Evolutionary conservation across 2,113 vertebrate genomes (phyloP).

Genomic region (Natator depressus): DNA sequence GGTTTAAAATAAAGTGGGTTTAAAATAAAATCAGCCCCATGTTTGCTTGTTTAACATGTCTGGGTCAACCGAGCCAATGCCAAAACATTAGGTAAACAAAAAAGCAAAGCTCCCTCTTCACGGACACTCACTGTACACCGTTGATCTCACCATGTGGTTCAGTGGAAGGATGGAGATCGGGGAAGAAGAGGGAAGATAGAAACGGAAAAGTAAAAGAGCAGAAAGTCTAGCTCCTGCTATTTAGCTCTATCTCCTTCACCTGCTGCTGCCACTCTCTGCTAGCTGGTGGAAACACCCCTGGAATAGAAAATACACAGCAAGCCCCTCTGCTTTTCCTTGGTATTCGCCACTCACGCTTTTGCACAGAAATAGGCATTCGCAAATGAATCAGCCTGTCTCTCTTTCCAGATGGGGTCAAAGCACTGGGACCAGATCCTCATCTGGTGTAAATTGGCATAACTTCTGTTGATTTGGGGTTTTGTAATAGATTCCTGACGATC

Average conservation of each 20-base stretch:
- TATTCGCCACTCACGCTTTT: not conserved
- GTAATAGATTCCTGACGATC: not conserved
- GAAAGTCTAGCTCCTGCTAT: not conserved
- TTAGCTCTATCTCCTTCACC: not conserved
- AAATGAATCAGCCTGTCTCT: not conserved
- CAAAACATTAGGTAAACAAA: not conserved
- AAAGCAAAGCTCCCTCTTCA: not conserved
- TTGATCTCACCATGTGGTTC: not conserved
- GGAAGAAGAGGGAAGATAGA: not conserved
- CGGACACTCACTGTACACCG: not conserved
- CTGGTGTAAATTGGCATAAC: not conserved
- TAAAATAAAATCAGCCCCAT: not conserved
- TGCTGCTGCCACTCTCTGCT: not conserved
- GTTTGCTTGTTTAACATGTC: not conserved
- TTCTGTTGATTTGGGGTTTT: not conserved
- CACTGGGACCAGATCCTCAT: not conserved
- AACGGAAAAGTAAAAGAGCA: not conserved
- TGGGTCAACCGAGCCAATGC: not conserved
- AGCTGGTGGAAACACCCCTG: accelerated
- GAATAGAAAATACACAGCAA: not conserved
- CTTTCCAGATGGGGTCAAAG: not conserved
- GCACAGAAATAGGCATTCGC: accelerated
- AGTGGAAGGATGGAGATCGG: not conserved
- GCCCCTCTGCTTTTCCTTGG: not conserved
- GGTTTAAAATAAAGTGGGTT: constrained; percentile 19